Conservation (phyloP, 2,113 vertebrate species). For the Alligator sinensis region DNA sequence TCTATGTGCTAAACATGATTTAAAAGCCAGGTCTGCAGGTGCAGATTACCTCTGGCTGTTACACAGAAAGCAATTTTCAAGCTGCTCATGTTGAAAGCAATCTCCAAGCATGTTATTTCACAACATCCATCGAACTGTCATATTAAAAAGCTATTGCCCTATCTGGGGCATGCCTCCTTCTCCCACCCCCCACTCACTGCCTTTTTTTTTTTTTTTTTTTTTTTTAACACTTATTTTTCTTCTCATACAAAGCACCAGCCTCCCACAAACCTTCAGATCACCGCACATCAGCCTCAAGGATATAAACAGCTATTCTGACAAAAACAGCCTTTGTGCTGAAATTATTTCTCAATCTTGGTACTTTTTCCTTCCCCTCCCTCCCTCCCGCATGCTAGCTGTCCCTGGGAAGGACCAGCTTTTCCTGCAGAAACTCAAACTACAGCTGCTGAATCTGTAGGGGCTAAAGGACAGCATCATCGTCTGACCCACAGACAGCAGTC, state of each 20-base stretch:
- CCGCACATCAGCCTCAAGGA: neutral
- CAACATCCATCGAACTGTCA: constrained; percentile 63
- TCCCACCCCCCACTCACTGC: neutral
- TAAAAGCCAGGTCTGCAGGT: constrained; percentile 63
- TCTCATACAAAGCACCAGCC: constrained; percentile 15
- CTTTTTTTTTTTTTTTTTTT: neutral
- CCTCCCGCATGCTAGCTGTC: neutral
- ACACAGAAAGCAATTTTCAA: constrained; percentile 71
- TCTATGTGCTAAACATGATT: constrained; percentile 58
- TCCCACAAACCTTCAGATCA: neutral
- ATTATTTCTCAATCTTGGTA: neutral
- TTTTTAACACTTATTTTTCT: constrained; percentile 40
- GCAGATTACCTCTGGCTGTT: constrained; percentile 53
- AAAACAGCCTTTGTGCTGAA: neutral
- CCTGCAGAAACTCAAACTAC: neutral
- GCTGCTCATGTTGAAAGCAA: constrained; percentile 55
- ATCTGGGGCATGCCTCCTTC: constrained; percentile 14
- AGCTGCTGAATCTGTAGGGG: constrained; percentile 24
- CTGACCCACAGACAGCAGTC: neutral
- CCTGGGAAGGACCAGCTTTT: neutral
- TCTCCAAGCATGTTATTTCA: constrained; percentile 55
- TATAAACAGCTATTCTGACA: neutral
- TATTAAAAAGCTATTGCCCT: constrained; percentile 64
- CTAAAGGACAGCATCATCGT: neutral
- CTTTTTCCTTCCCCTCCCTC: neutral